phyloP scores from a whole-genome alignment of 2,888 invertebrate genomes.

The Octonoba sinensis region DNA sequence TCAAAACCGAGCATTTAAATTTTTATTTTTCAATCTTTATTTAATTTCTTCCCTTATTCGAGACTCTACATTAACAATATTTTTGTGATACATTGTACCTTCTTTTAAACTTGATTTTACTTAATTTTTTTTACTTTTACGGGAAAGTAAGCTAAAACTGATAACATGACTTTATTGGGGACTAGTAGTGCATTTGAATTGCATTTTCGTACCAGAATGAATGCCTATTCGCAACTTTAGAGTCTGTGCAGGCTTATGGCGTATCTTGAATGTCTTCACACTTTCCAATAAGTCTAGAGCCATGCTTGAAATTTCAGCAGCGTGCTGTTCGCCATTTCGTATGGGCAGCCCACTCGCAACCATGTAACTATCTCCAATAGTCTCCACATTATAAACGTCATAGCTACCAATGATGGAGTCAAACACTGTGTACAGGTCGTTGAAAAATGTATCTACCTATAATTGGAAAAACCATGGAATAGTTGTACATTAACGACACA shows the following conservation, averaged over 20 bases:
- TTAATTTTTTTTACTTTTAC: too few species aligned
- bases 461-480: neutral
- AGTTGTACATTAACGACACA: too few species aligned
- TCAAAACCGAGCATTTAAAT: too few species aligned
- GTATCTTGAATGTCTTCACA: conserved; percentile 85
- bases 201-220: conserved; percentile 79
- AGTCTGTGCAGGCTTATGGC: conserved; percentile 89
- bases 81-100: too few species aligned
- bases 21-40: too few species aligned
- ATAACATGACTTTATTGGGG: too few species aligned
- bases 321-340: conserved; percentile 86
- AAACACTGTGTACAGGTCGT: conserved; percentile 97
- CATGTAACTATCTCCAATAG: conserved; percentile 92
- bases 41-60: too few species aligned
- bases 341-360: conserved; percentile 91
- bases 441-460: conserved; percentile 95
- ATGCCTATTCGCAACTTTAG: conserved; percentile 92
- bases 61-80: too few species aligned
- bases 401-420: conserved; percentile 96
- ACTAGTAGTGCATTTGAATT: too few species aligned
- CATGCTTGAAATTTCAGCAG: conserved; percentile 94
- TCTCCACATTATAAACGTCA: conserved; percentile 98
- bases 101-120: too few species aligned
- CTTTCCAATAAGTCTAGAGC: conserved; percentile 87
- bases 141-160: too few species aligned